These are phyloP conservation scores for Baryphthengus martii DNA, from an alignment of 2,113 vertebrate species.

Conservation along the genomic window DNA sequence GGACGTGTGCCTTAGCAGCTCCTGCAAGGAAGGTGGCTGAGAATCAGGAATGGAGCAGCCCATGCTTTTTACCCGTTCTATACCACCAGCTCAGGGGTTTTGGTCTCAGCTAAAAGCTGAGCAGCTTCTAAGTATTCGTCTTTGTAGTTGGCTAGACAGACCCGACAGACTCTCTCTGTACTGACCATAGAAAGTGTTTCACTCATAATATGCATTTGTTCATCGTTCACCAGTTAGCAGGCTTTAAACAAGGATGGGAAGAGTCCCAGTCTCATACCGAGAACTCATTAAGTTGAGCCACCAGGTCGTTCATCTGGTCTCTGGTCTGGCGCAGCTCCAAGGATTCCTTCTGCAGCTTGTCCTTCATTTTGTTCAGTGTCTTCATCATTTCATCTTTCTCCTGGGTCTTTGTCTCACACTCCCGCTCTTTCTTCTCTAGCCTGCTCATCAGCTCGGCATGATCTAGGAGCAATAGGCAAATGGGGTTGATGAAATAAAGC, in stretches of 20 bases:
- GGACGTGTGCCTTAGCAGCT: neutral
- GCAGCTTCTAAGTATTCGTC: neutral
- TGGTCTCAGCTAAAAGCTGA: neutral
- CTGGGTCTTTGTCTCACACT: conserved; percentile 93
- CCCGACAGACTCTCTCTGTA: neutral
- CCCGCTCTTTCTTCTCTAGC: conserved; percentile 92
- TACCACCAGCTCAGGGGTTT: neutral
- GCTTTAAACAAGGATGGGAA: neutral
- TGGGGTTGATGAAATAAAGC: neutral
- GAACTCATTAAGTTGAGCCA: conserved; percentile 84
- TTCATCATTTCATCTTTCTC: conserved; percentile 99
- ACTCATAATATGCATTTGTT: neutral
- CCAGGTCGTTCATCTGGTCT: conserved; percentile 89
- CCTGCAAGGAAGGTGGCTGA: neutral
- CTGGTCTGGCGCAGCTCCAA: conserved; percentile 88
- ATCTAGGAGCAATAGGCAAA: conserved; percentile 71
- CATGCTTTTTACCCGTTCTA: neutral
- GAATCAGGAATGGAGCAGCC: neutral
- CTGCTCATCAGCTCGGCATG: conserved; percentile 86
- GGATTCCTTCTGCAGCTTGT: conserved; percentile 93
- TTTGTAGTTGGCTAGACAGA: neutral
- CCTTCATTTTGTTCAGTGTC: conserved; percentile 98
- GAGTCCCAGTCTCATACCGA: conserved; percentile 73
- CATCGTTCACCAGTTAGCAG: neutral
- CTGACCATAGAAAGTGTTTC: neutral